These are phyloP conservation scores for Nemotelus nigrinus DNA, from an alignment of 2,888 invertebrate genomes.

Conservation along the genomic window DNA sequence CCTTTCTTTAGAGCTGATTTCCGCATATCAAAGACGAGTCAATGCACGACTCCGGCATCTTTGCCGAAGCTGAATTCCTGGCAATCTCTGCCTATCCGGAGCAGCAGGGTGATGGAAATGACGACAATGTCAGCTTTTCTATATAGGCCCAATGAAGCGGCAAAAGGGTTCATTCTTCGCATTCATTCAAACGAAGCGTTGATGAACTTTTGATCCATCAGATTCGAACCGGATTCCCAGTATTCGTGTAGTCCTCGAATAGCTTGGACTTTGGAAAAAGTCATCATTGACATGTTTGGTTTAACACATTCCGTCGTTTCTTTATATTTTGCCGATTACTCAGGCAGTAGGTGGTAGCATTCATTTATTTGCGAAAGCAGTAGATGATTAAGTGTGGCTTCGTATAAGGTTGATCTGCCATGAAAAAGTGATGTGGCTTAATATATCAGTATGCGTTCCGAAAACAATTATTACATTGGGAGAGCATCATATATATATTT, in stretches of 20 bases:
- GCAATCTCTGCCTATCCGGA: slow-evolving; percentile 12
- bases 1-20: not conserved
- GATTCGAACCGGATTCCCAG: slow-evolving; percentile 6
- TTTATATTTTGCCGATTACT: slow-evolving; percentile 40
- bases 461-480: no score
- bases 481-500: no score
- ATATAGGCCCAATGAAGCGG: slow-evolving; percentile 38
- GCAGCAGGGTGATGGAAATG: slow-evolving; percentile 9
- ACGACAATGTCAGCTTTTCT: slow-evolving; percentile 7
- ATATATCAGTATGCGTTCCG: no score
- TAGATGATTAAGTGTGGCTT: no score
- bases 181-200: slow-evolving; percentile 23
- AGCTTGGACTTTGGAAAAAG: slow-evolving; percentile 28
- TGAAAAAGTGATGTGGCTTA: no score
- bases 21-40: slow-evolving; percentile 11
- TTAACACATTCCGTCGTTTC: slow-evolving; percentile 29
- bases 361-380: not conserved
- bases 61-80: not conserved
- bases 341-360: not conserved
- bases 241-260: not conserved
- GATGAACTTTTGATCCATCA: slow-evolving; percentile 38
- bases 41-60: slow-evolving; percentile 18
- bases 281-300: slow-evolving; percentile 33
- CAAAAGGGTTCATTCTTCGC: slow-evolving; percentile 40
- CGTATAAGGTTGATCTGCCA: no score